Base-by-base conservation (phyloP, 2,888 invertebrate genomes). In the Leptarthrus brevirostris region DNA sequence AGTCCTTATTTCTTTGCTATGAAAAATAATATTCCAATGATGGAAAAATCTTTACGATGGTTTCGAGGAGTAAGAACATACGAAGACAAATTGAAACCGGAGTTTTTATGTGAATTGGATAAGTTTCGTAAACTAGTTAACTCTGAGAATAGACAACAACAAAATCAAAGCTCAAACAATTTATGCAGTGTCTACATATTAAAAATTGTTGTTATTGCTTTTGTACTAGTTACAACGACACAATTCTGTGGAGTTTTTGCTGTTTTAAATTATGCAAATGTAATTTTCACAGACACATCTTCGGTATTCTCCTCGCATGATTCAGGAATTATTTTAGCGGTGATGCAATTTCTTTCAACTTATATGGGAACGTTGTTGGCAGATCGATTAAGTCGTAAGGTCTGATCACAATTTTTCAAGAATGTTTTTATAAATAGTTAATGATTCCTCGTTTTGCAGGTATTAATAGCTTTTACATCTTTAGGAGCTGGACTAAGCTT, bases 31-130 rank as follows among this genome's bases (percentile, higher is more conserved):
- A 70, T 79, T 3, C 14, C 76, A 1, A 72, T 78, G 6, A 70
- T 83, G 78, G 83, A 83, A 73, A 83, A 83, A 44, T 82, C 84
- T 0, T 54, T 83, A 53, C 79, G 83, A 26, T 83, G 83, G 82
- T 83, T 81, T 73, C 82, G 84, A 1, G 83, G 82, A 12, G 81
- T 83, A 8, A 80, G 84, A 0, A 79, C 80, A 2, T 72, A 83
- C 0, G 81, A 81, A n/a, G 81, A 83, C 30, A 80, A 82, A 14
- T 77, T 78, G 3, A 78, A 80, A 5, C 80, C 80, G 0, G 80
- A 80, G 2, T 83, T 80, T 14, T 6, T 82, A 6, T 73, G 75
- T 0, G 83, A 83, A 54, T 58, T 83, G 53, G 76, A 74, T 1
- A 79, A 79, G 40, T 81, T 82, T 49, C 79, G 73, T 2, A 72